Conservation (phyloP, 2,113 vertebrate species). For the Labeo catla region DNA sequence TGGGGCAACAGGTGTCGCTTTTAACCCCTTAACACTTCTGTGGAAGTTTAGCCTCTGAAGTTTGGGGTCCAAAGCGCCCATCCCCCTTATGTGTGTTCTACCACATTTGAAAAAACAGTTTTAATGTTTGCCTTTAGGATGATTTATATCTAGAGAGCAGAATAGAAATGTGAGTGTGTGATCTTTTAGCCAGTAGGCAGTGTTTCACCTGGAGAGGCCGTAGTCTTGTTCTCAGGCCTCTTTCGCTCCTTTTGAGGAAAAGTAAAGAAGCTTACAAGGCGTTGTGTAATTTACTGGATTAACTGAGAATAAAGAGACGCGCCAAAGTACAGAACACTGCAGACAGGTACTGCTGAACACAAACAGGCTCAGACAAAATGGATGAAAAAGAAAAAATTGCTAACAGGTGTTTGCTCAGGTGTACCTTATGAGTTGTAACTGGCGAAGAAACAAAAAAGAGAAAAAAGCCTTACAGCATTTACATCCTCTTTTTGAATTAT, state of each 20-base stretch:
- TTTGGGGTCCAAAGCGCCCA: neutral
- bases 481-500: neutral
- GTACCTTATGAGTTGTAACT: neutral
- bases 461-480: neutral
- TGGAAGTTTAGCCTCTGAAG: conserved; percentile 34
- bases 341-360: neutral
- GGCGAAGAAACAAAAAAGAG: neutral
- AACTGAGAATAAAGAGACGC: conserved; percentile 31
- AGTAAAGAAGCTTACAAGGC: conserved; percentile 30
- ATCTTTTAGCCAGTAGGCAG: neutral
- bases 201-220: neutral
- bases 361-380: conserved; percentile 14
- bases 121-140: neutral
- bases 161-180: neutral
- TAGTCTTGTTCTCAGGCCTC: conserved; percentile 17
- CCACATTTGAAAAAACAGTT: neutral
- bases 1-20: conserved; percentile 55
- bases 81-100: neutral
- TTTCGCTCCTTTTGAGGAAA: conserved; percentile 29
- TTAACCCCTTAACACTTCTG: conserved; percentile 50
- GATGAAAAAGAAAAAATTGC: neutral
- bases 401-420: conserved; percentile 16
- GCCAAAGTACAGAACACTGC: neutral
- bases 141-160: no score
- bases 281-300: conserved; percentile 47